These are phyloP conservation scores for Tamandua tetradactyla DNA, from an alignment of 2,797 vertebrate species.

Conservation along the genomic window DNA sequence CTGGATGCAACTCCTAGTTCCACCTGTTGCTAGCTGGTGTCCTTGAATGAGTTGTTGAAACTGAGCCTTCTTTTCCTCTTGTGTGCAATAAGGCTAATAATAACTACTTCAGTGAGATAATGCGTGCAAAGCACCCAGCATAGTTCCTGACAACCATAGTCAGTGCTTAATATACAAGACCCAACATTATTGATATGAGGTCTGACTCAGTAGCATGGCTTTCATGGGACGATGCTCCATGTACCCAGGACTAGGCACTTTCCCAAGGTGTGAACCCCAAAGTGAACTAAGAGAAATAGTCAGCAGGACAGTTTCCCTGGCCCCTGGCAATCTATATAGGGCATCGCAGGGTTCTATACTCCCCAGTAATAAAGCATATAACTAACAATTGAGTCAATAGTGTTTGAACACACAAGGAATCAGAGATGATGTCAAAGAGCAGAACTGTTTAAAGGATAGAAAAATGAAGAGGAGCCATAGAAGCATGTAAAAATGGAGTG, in stretches of 20 bases:
- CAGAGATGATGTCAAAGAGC: background rate
- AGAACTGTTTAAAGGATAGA: background rate
- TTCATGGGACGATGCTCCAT: background rate
- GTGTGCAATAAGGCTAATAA: background rate
- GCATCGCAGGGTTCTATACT: background rate
- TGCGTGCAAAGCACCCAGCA: background rate
- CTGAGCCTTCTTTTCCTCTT: background rate
- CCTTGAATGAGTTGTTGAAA: background rate
- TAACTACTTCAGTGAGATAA: background rate
- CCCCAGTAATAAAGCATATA: background rate
- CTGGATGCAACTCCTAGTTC: background rate
- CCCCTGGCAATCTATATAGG: background rate
- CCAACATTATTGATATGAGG: background rate
- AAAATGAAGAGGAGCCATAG: background rate
- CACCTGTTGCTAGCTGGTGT: background rate
- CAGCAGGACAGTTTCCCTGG: background rate
- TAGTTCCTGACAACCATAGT: accelerated
- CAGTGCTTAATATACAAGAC: background rate
- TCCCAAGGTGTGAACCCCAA: background rate
- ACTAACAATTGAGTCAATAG: background rate
- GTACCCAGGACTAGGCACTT: too few relatives aligned
- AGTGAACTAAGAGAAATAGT: background rate
- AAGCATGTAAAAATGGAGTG: background rate
- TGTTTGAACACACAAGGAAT: background rate
- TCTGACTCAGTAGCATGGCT: background rate